These are phyloP conservation scores for Cosmia trapezina DNA, from an alignment of 2,888 invertebrate species.

Conservation along the genomic window DNA sequence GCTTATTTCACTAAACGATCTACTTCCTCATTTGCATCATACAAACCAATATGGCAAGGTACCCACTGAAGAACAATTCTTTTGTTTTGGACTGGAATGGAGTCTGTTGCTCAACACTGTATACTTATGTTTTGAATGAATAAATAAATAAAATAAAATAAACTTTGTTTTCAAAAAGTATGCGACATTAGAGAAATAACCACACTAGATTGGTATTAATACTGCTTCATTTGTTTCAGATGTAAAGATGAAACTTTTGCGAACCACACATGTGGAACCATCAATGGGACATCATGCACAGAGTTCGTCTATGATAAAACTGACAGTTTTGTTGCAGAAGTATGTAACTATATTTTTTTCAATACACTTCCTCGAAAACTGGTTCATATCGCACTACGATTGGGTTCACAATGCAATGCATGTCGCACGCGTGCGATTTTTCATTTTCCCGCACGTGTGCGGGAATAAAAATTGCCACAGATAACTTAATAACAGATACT, in stretches of 20 bases:
- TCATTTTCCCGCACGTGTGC: too few relatives aligned
- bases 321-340: constrained; percentile 75
- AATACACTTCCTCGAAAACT: too few relatives aligned
- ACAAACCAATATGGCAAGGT: neutral
- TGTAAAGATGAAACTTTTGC: constrained; percentile 66
- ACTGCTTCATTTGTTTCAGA: constrained; percentile 58
- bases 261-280: constrained; percentile 58
- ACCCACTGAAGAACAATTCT: neutral
- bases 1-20: neutral
- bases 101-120: neutral
- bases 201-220: too few relatives aligned
- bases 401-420: too few relatives aligned
- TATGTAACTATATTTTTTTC: constrained; percentile 59
- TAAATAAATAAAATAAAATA: too few relatives aligned
- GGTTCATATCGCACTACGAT: too few relatives aligned
- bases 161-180: neutral
- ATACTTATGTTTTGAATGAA: too few relatives aligned
- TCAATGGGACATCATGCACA: constrained; percentile 60
- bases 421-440: too few relatives aligned
- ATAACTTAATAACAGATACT: too few relatives aligned
- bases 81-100: neutral
- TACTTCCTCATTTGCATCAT: neutral
- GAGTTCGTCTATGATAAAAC: constrained; percentile 74
- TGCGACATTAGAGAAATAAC: neutral
- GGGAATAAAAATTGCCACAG: too few relatives aligned